Percentiles rank a stretch among this genome's conserved stretches.
These are phyloP conservation scores for Folsomia candida DNA, from an alignment of 2,888 invertebrate species.

Conservation along the genomic window DNA sequence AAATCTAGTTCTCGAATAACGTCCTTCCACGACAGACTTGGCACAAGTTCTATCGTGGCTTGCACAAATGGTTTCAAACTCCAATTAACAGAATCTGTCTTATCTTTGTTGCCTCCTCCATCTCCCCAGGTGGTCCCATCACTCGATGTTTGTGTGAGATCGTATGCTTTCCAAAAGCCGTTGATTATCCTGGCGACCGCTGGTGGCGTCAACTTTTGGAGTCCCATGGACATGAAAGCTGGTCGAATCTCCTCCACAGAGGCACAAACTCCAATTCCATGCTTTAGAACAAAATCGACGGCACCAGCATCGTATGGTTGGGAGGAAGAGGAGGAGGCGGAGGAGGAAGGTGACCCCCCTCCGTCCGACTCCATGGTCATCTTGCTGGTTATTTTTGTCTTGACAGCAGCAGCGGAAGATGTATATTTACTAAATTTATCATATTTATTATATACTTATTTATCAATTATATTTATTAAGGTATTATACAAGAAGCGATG, in stretches of 20 bases:
- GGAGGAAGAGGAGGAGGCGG: not conserved
- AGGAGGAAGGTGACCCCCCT: not conserved
- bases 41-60: conserved; percentile 80
- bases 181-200: conserved; percentile 81
- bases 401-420: no score
- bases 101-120: conserved; percentile 34
- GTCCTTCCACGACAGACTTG: conserved; percentile 87
- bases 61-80: conserved; percentile 91
- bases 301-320: conserved; percentile 53
- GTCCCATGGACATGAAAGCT: conserved; percentile 75
- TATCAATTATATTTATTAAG: no score
- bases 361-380: conserved; percentile 23
- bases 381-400: no score
- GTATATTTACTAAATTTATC: no score
- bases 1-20: conserved; percentile 89
- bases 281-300: conserved; percentile 85
- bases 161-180: conserved; percentile 81
- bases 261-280: conserved; percentile 85
- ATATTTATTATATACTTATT: no score
- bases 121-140: conserved; percentile 51
- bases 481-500: no score
- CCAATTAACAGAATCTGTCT: conserved; percentile 64
- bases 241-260: conserved; percentile 72
- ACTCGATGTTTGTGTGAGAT: conserved; percentile 53
- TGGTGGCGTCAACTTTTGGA: conserved; percentile 73